These are phyloP conservation scores for Eutrigla gurnardus DNA, from an alignment of 2,797 vertebrate species.

Conservation along the genomic window DNA sequence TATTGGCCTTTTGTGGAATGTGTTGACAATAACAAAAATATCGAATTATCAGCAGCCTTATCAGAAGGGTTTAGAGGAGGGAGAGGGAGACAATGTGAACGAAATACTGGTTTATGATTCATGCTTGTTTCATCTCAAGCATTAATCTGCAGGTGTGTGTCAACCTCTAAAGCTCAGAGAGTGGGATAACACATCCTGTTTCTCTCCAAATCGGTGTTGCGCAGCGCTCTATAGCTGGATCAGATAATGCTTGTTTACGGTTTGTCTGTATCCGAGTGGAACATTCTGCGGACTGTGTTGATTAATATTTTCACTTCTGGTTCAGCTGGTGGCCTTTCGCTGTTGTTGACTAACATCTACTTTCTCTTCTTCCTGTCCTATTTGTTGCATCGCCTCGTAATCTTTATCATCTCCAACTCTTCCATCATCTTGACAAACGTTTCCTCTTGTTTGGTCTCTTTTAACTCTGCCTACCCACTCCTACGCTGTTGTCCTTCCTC, in stretches of 20 bases:
- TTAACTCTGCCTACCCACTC: conserved; percentile 14
- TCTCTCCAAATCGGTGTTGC: conserved; percentile 16
- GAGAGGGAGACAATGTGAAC: not conserved
- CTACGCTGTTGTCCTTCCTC: conserved; percentile 30
- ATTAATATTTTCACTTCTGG: conserved; percentile 5
- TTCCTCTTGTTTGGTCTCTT: conserved; percentile 28
- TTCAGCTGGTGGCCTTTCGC: conserved; percentile 11
- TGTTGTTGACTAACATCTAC: conserved; percentile 19
- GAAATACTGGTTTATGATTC: conserved; percentile 29
- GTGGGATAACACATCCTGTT: conserved; percentile 19
- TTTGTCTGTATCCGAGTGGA: conserved; percentile 1
- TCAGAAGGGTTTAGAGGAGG: not conserved
- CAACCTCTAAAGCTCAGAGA: conserved; percentile 1
- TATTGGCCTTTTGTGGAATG: not conserved
- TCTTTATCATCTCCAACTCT: conserved; percentile 2
- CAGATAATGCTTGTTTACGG: conserved; percentile 10
- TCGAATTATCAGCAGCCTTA: not conserved
- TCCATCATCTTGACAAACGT: conserved; percentile 6
- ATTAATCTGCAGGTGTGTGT: conserved; percentile 18
- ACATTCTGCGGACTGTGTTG: not conserved
- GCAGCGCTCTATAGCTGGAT: not conserved
- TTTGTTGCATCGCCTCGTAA: conserved; percentile 6
- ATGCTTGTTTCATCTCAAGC: conserved; percentile 23
- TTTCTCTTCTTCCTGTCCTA: conserved; percentile 18
- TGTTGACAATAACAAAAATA: not conserved